Conservation (phyloP, 2,797 vertebrate species). For the Malacoctenus gilli region DNA sequence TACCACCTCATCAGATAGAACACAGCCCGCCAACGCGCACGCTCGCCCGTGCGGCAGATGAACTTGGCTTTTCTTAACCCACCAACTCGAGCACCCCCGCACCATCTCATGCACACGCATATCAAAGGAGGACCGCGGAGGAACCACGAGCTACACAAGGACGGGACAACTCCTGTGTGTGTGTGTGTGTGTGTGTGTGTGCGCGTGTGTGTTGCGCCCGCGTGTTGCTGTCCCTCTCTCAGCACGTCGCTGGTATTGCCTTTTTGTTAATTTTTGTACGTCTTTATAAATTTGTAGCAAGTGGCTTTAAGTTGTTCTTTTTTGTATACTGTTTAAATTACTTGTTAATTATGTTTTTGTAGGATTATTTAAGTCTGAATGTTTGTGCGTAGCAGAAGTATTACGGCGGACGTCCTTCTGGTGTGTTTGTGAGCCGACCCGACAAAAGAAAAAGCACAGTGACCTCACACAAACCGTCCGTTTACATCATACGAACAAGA, state of each 20-base stretch:
- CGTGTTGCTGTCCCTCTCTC: no score
- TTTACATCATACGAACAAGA: no score
- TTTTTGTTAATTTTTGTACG: conserved; percentile 51
- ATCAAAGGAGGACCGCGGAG: conserved; percentile 17
- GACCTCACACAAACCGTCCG: conserved; percentile 31
- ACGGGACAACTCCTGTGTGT: no score
- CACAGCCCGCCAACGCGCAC: conserved; percentile 3
- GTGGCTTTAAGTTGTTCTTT: conserved; percentile 55
- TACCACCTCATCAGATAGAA: conserved; percentile 89
- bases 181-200: no score
- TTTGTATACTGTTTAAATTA: conserved; percentile 70
- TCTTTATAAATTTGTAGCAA: conserved; percentile 55
- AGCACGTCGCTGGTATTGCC: conserved; percentile 40
- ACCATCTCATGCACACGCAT: conserved; percentile 21
- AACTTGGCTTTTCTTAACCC: no score
- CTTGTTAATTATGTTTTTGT: conserved; percentile 61
- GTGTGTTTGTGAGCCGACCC: conserved; percentile 43
- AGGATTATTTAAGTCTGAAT: conserved; percentile 61
- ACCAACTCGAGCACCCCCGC: no score
- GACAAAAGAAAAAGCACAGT: conserved; percentile 41
- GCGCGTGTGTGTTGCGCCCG: no score
- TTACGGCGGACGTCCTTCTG: conserved; percentile 25
- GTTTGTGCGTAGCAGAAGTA: conserved; percentile 44
- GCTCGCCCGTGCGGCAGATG: conserved; percentile 7
- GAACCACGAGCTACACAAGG: no score